Conservation (phyloP, 2,113 vertebrate species). For the Benitochromis conjunctus region DNA sequence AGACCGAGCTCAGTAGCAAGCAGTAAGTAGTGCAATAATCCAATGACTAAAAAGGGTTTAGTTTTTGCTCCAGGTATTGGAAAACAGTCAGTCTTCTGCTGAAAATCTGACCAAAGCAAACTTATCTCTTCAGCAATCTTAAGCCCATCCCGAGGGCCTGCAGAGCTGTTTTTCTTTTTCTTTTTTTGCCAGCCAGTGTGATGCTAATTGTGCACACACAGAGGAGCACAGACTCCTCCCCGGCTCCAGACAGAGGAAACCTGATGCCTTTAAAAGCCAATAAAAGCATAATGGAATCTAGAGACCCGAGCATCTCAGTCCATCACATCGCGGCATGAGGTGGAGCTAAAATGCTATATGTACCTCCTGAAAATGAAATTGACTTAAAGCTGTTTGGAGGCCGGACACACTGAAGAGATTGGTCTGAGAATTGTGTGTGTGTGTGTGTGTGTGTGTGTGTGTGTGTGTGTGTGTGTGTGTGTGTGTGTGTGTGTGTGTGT, state of each 20-base stretch:
- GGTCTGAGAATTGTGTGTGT: neutral
- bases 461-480: neutral
- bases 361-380: slow-evolving; percentile 53
- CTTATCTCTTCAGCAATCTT: slow-evolving; percentile 58
- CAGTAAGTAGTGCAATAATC: neutral
- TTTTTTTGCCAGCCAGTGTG: slow-evolving; percentile 19
- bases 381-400: slow-evolving; percentile 34
- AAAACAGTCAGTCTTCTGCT: slow-evolving; percentile 23
- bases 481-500: neutral
- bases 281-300: slow-evolving; percentile 74
- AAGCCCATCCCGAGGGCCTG: slow-evolving; percentile 51
- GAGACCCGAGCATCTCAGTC: slow-evolving; percentile 55
- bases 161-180: slow-evolving; percentile 8
- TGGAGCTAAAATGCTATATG: slow-evolving; percentile 52
- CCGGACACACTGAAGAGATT: neutral
- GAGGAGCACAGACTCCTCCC: slow-evolving; percentile 39
- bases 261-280: slow-evolving; percentile 73
- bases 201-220: slow-evolving; percentile 44
- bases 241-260: slow-evolving; percentile 69
- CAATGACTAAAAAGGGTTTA: neutral
- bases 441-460: neutral
- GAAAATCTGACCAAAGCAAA: slow-evolving; percentile 48
- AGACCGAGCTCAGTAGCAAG: neutral
- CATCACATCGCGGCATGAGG: slow-evolving; percentile 52
- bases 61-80: slow-evolving; percentile 36